Evolutionary conservation across 2,113 vertebrate species (phyloP).

Genomic region (Tychaedon coryphoeus): DNA sequence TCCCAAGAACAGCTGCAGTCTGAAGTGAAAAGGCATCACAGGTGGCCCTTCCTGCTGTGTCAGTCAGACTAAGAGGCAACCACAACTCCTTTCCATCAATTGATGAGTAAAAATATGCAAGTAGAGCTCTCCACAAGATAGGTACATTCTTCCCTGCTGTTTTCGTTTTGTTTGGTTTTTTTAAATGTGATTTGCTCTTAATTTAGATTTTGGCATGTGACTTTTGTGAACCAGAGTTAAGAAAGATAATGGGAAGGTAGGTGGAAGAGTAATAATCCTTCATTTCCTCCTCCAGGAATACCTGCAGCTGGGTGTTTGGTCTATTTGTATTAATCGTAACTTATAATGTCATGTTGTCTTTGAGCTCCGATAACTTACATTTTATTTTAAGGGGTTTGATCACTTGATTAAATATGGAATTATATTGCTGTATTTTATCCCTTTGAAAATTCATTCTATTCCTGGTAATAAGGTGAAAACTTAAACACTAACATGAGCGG

Average conservation of each 20-base stretch:
- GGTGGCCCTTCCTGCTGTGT: background rate
- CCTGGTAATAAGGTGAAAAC: background rate
- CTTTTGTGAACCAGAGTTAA: background rate
- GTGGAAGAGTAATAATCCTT: background rate
- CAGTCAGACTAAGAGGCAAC: background rate
- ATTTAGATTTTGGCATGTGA: background rate
- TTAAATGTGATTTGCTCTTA: background rate
- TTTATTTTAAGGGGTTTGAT: background rate
- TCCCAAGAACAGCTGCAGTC: background rate
- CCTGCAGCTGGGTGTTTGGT: background rate
- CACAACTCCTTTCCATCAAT: background rate
- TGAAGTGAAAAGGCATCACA: background rate
- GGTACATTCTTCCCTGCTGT: background rate
- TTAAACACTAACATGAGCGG: background rate
- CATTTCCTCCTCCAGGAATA: background rate
- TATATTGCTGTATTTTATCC: background rate
- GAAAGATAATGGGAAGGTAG: background rate
- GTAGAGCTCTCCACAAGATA: background rate
- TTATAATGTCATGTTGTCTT: background rate
- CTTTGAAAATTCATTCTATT: background rate
- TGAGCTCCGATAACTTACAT: background rate
- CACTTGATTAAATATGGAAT: background rate
- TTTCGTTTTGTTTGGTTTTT: rapidly evolving
- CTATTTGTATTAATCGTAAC: background rate
- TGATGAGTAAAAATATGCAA: background rate